These are phyloP conservation scores for Mus spicilegus DNA, from an alignment of 2,113 vertebrate species.

Conservation along the genomic window DNA sequence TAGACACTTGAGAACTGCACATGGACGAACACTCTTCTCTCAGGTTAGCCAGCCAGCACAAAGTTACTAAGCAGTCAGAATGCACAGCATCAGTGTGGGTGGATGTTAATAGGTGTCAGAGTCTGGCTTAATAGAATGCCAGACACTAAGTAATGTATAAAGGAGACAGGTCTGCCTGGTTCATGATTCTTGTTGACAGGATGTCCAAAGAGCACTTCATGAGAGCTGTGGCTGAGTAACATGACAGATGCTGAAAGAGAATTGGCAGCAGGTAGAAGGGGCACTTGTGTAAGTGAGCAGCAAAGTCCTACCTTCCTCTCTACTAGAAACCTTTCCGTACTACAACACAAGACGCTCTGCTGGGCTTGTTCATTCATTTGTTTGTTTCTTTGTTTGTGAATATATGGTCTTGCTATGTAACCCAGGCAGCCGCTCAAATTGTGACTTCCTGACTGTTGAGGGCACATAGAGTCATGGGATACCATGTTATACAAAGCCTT, in stretches of 20 bases:
- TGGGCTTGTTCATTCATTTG: not conserved
- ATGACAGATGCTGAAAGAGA: not conserved
- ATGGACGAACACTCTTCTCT: not conserved
- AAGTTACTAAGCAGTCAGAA: not conserved
- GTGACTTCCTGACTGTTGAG: not conserved
- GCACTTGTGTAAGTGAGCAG: not conserved
- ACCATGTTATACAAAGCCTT: rapidly evolving
- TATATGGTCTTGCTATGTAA: not conserved
- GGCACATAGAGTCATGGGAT: not conserved
- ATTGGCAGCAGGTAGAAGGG: not conserved
- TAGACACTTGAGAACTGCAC: not conserved
- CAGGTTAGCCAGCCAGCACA: not conserved
- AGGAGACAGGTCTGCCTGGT: not conserved
- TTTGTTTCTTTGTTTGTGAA: not conserved
- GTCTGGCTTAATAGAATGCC: not conserved
- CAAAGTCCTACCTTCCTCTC: not conserved
- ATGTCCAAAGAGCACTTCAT: not conserved
- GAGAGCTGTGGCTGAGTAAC: not conserved
- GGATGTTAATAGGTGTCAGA: not conserved
- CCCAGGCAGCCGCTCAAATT: not conserved
- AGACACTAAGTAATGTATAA: not conserved
- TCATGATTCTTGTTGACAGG: not conserved
- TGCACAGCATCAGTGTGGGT: not conserved
- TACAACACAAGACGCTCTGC: too few species aligned
- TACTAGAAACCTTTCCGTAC: not conserved